Conservation (phyloP, 2,888 invertebrate species). For the Campaea margaritaria region DNA sequence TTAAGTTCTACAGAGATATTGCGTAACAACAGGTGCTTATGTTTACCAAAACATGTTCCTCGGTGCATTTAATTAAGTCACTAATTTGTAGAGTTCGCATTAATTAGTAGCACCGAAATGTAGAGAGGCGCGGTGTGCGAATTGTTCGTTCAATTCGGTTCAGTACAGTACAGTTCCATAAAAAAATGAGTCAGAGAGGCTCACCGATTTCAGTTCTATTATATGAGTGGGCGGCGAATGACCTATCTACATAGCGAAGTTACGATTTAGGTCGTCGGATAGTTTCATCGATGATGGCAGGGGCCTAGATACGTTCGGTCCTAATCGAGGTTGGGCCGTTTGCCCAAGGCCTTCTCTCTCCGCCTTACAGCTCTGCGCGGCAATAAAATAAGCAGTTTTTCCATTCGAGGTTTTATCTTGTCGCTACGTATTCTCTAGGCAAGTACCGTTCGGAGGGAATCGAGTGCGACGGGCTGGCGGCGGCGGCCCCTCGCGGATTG, state of each 20-base stretch:
- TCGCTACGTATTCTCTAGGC: conserved; percentile 74
- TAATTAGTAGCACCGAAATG: background rate
- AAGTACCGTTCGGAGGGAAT: conserved; percentile 68
- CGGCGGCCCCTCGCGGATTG: conserved; percentile 57
- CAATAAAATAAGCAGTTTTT: conserved; percentile 84
- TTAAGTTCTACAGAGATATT: conserved; percentile 56
- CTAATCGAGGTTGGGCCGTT: conserved; percentile 69
- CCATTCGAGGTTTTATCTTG: conserved; percentile 78
- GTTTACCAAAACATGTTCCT: conserved; percentile 41
- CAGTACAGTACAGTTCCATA: conserved; percentile 20
- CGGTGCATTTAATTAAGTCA: conserved; percentile 50
- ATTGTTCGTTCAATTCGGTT: conserved; percentile 29
- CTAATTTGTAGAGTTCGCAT: conserved; percentile 31
- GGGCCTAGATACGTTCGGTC: conserved; percentile 34
- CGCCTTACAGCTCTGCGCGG: conserved; percentile 66
- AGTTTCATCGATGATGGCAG: conserved; percentile 16
- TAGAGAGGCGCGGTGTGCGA: conserved; percentile 9
- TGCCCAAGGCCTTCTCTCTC: conserved; percentile 65
- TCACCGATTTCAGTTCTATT: conserved; percentile 20
- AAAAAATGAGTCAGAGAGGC: conserved; percentile 29
- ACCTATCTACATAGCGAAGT: conserved; percentile 18
- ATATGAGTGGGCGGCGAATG: conserved; percentile 12
- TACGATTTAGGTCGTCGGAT: conserved; percentile 19
- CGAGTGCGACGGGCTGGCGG: conserved; percentile 51
- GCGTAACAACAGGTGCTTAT: conserved; percentile 61